Percentiles rank a stretch among this genome's conserved stretches.
Evolutionary conservation across 2,113 vertebrate genomes (phyloP).

Genomic region (Menidia beryllina): DNA sequence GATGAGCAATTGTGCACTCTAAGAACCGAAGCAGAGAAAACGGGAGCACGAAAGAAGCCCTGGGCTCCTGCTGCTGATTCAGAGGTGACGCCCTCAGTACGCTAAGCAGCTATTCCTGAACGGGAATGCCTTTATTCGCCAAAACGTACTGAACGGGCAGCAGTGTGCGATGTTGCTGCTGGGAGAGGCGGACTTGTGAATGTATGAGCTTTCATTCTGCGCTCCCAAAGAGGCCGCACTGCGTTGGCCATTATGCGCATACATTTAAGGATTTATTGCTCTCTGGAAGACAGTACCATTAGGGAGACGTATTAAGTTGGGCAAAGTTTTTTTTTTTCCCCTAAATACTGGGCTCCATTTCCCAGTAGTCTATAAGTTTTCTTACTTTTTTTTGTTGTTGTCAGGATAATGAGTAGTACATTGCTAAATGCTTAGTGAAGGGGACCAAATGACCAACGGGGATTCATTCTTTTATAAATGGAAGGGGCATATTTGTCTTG

Average conservation of each 20-base stretch:
- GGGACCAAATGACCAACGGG: conserved; percentile 40
- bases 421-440: conserved; percentile 31
- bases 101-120: conserved; percentile 20
- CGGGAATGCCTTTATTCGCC: conserved; percentile 18
- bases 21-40: conserved; percentile 38
- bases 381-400: too few relatives aligned
- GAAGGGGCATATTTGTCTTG: background rate
- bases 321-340: too few relatives aligned
- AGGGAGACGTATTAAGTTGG: background rate
- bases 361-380: conserved; percentile 11
- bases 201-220: background rate
- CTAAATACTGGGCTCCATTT: conserved; percentile 21
- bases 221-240: background rate
- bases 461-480: conserved; percentile 15
- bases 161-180: background rate
- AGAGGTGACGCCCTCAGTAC: conserved; percentile 23
- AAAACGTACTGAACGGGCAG: conserved; percentile 33
- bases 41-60: conserved; percentile 45
- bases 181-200: background rate
- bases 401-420: conserved; percentile 6
- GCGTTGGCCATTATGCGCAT: background rate
- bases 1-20: conserved; percentile 29
- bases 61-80: conserved; percentile 44
- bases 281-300: conserved; percentile 5
- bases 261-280: background rate